Base-by-base conservation (phyloP, 2,113 vertebrate species). In the Oncorhynchus tshawytscha region DNA sequence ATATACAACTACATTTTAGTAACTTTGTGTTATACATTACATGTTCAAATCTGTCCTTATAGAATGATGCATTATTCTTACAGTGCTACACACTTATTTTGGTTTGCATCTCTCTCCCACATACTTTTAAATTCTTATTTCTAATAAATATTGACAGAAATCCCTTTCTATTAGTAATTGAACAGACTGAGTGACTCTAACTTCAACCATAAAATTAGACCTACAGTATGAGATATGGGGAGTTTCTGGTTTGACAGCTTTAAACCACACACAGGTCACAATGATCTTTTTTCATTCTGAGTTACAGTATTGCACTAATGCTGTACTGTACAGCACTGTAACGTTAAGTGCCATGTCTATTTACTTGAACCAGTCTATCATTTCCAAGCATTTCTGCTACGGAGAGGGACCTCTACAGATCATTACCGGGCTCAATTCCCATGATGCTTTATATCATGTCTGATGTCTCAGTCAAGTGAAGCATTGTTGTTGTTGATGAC, bases 401-500 rank as follows among this genome's bases (percentile, higher is more conserved):
- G 1, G 65, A 67, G 24, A 66, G 16, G 2, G 8, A 4, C 15
- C 11, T 60, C 16, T 51, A 22, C 51, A 57, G 51, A 57, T 16
- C 25, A 39, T 15, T 2, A 4, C 49, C 6, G 13, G 39, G 6
- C 4, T 24, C 4, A 34, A 18, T 20, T 68, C 67, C 25, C 67
- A 31, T 68, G 5, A 68, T 8, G 29, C 67, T 24, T 25, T 11
- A 66, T 24, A 3, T 11, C 9, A 31, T 65, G 57, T 74, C 39
- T 13, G 3, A 7, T 1, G 24, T 57, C 60, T 85, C 79, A 64
- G 34, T 79, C 64, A 70, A 72, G 39, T 5, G 70, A 74, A 4
- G 67, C 31, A 2, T 27, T 78, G 84, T 12, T 49, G 20, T 72
- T 85, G 89, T 49, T 90, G 81, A 94, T 91, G 6, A 97, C 88